phyloP scores from a whole-genome alignment of 35 echinoderm and acorn worm species.

The Lytechinus variegatus region DNA sequence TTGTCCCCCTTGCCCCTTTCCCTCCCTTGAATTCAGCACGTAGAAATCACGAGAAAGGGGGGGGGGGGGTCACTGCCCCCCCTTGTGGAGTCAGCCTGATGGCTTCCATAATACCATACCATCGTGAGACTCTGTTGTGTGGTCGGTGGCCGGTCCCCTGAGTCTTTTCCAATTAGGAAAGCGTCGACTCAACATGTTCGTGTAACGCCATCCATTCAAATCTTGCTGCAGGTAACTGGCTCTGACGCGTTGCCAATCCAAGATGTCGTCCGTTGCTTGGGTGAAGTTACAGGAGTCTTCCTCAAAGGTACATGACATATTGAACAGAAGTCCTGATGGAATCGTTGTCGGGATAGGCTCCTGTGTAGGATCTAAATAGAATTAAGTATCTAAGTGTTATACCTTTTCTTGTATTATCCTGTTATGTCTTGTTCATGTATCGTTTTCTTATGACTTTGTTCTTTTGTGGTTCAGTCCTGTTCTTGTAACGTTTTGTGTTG shows the following conservation, averaged over 20 bases:
- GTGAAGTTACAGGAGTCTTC: constrained; percentile 20
- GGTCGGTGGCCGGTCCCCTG: not conserved
- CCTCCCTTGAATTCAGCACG: too few species aligned
- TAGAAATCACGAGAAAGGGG: too few species aligned
- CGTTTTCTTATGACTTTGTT: too few species aligned
- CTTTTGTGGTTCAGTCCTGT: too few species aligned
- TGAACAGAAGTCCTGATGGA: not conserved
- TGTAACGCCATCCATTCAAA: not conserved
- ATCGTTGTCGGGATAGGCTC: not conserved
- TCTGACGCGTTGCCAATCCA: constrained; percentile 13
- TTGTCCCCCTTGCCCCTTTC: too few species aligned
- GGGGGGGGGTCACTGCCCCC: too few species aligned
- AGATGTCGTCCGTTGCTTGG: constrained; percentile 41
- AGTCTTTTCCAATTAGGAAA: not conserved
- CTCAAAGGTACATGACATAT: constrained; percentile 18
- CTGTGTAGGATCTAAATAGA: not conserved
- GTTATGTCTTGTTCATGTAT: too few species aligned
- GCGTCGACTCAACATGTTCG: not conserved
- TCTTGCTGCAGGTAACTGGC: not conserved
- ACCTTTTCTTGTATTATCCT: too few species aligned
- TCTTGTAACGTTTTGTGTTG: too few species aligned
- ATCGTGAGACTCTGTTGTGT: not conserved
- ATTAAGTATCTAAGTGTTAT: too few species aligned
- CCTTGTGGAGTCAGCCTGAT: too few species aligned
- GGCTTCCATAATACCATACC: not conserved